Percentiles rank a stretch among this genome's conserved stretches.
phyloP scores from a whole-genome alignment of 2,113 vertebrate species.

The Mobula hypostoma region DNA sequence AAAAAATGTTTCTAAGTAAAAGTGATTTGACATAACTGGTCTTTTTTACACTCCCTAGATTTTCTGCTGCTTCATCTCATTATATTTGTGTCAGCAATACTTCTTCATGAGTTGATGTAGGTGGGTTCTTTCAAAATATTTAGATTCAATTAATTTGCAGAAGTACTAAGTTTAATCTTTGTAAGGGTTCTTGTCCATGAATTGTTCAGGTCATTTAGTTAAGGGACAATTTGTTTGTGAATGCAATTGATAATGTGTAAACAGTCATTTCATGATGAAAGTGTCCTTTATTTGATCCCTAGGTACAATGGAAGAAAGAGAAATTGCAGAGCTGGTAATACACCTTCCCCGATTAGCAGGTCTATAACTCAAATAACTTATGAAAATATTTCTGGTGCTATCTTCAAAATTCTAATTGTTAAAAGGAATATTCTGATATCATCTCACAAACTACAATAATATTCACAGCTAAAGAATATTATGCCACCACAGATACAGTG shows the following conservation, averaged over 20 bases:
- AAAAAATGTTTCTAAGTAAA: background rate
- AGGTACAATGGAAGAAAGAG: background rate
- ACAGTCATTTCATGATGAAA: background rate
- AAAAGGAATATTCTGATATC: background rate
- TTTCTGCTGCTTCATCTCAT: background rate
- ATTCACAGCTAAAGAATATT: background rate
- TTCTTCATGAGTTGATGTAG: background rate
- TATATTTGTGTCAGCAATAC: background rate
- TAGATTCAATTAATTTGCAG: background rate
- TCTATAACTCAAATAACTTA: background rate
- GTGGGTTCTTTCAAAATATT: background rate
- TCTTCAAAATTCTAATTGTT: background rate
- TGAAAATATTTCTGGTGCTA: background rate
- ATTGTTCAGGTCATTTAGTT: background rate
- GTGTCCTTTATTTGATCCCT: background rate
- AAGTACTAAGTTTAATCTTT: background rate
- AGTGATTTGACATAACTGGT: background rate
- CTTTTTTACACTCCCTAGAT: background rate
- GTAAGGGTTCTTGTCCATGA: background rate
- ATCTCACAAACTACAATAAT: background rate
- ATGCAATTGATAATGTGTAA: background rate
- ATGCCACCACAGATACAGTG: background rate
- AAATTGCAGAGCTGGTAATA: background rate
- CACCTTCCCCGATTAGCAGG: background rate
- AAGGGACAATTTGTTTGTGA: background rate